Evolutionary conservation across 1,140 invertebrate genomes (phyloP), one percentile per base, ranked within the genome.

Genomic region (Maconellicoccus hirsutus): DNA sequence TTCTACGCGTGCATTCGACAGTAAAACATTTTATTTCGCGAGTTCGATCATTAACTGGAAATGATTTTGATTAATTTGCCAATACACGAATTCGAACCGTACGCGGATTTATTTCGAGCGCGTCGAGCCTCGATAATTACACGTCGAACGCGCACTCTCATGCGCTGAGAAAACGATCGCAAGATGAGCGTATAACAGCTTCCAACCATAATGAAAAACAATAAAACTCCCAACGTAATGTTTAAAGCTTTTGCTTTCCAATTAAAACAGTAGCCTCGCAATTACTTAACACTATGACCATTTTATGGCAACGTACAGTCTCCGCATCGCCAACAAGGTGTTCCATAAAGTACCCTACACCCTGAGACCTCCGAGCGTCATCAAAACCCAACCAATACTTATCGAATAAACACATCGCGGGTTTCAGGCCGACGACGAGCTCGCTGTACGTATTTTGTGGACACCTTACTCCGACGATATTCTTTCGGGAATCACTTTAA

Each of bases 261-360:
- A 52, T 52, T 52, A 52, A 52, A 52, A 52, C 42, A 52, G 42
- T 52, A 52, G 42, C 42, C 42, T 52, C 42, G 42, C 42, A 52
- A 52, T 52, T 52, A 52, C 42, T 52, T 16, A 52, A 52, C 42
- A 52, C 42, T 52, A 52, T 52, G 42, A 52, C 42, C 42, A 52
- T 52, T 52, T 52, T 52, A 52, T 52, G 42, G 42, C 33, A 38
- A 38, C 33, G 33, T 38, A 38, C 33, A 7, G 33, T 4, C 42
- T 52, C 2, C 42, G n/a, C 16, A 16, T 19, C n/a, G 16, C 29
- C 29, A 8, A 52, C 42, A 52, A 52, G 6, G 6, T 4, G 16
- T 52, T 52, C 42, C 42, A 14, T 19, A 52, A 19, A 52, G 42
- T 52, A 33, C 29, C 29, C 29, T 3, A 33, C 3, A 12, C 3